phyloP scores from a whole-genome alignment of 2,888 invertebrate genomes.

The Labia minor region DNA sequence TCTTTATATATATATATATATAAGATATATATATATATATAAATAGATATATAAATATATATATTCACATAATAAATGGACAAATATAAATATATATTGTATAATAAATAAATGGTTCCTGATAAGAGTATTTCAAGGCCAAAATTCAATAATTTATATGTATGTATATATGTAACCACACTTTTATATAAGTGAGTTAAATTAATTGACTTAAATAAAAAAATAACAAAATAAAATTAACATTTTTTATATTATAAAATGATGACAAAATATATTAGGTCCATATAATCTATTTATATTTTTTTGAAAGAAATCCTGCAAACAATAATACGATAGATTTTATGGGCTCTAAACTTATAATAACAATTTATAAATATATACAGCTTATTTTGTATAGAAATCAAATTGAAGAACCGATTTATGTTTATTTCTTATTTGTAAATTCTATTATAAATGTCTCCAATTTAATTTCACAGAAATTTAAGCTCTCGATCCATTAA shows the following conservation, averaged over 20 bases:
- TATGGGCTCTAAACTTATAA: not conserved
- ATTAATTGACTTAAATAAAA: not conserved
- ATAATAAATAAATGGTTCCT: too few species aligned
- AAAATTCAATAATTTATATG: too few species aligned
- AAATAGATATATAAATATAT: not conserved
- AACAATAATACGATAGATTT: not conserved
- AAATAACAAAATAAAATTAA: not conserved
- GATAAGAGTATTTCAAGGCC: too few species aligned
- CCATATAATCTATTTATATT: not conserved
- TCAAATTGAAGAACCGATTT: not conserved
- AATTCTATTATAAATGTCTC: not conserved
- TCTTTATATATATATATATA: not conserved
- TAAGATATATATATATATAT: not conserved
- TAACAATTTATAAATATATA: not conserved
- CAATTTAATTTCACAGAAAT: not conserved
- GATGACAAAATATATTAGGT: not conserved
- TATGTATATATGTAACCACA: too few species aligned
- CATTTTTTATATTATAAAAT: not conserved
- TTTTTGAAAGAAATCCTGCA: not conserved
- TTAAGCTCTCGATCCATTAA: conserved; percentile 6
- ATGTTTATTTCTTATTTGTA: not conserved
- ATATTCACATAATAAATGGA: too few species aligned
- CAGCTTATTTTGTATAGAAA: not conserved
- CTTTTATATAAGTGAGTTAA: too few species aligned
- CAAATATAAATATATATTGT: too few species aligned